Conservation (phyloP, 2,113 vertebrate species). For the Dendrocopos noguchii region DNA sequence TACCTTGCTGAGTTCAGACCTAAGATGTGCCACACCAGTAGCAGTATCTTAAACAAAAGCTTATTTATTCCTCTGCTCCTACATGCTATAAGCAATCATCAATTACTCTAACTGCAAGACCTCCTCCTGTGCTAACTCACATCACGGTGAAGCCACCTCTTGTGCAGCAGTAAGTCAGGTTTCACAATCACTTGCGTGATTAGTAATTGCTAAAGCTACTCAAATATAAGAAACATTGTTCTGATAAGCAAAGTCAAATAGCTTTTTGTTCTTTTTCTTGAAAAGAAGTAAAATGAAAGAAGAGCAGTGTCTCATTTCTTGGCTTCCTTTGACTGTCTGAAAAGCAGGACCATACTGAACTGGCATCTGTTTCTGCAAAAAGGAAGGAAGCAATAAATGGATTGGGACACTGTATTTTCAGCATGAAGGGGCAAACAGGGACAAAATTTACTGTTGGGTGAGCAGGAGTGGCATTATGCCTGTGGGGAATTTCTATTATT, state of each 20-base stretch:
- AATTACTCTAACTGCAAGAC: slow-evolving; percentile 8
- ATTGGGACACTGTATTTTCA: not conserved
- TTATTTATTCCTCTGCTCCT: slow-evolving; percentile 10
- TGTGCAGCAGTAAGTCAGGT: not conserved
- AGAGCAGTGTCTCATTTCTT: slow-evolving; percentile 16
- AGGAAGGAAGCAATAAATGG: slow-evolving; percentile 32
- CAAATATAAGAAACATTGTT: not conserved
- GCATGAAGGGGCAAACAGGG: not conserved
- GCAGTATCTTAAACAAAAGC: not conserved
- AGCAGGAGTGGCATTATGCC: not conserved
- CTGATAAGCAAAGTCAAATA: slow-evolving; percentile 41
- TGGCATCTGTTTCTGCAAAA: slow-evolving; percentile 7
- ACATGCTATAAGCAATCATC: not conserved
- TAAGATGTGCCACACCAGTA: not conserved
- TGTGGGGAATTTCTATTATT: not conserved
- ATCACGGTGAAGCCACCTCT: not conserved
- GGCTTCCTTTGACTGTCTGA: slow-evolving; percentile 4
- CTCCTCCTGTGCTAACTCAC: slow-evolving; percentile 26
- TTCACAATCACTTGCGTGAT: not conserved
- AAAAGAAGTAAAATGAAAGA: slow-evolving; percentile 44
- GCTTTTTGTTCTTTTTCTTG: slow-evolving; percentile 36
- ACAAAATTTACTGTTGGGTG: slow-evolving; percentile 6
- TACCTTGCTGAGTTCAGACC: not conserved
- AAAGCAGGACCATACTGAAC: slow-evolving; percentile 22
- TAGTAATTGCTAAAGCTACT: slow-evolving; percentile 14